Evolutionary conservation across 2,113 vertebrate genomes (phyloP), one percentile per base, ranked within the genome.

Genomic region (Grammomys surdaster): DNA sequence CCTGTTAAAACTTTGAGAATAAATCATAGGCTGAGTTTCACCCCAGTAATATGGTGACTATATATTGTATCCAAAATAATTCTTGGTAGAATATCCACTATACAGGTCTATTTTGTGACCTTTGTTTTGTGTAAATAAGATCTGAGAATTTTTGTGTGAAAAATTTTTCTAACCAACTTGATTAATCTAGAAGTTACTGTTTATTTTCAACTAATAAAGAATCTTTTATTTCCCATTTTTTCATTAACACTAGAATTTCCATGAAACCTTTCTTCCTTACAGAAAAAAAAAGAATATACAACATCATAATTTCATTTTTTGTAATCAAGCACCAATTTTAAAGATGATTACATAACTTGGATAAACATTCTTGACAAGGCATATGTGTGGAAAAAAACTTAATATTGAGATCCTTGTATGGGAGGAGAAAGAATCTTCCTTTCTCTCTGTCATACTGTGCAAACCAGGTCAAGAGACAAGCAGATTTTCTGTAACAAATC

Each of bases 261-360:
- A 93, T 82, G 48, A 69, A 5, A 75, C 17, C 7, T 95, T 43
- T 78, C 58, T 31, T 67, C 13, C 3, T 54, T 77, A 9, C 40
- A 89, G 60, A n/a, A 60, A 56, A 95, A 78, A 93, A 92, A 17
- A 84, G 9, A 88, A 54, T 46, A 86, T 60, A 28, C 58, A 43
- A 69, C 89, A 1, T 4, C 26, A 82, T 43, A 85, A 2, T 85
- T 80, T 4, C 63, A 31, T 40, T 69, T 54, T 46, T 24, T 16
- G 58, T 77, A 24, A 67, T 26, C 78, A 93, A 51, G 17, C 17
- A n/a, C 48, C 14, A 60, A 16, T 6, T 26, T 78, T 60, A 82
- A 89, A 56, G 7, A 6, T 94, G 5, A 46, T n/a, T 9, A 46
- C 13, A 31, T 48, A 24, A 43, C 36, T 70, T 93, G 20, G n/a